Evolutionary conservation across 1,140 invertebrate species (phyloP), one percentile per base, ranked within the genome.

Genomic region (Caenorhabditis latens): DNA sequence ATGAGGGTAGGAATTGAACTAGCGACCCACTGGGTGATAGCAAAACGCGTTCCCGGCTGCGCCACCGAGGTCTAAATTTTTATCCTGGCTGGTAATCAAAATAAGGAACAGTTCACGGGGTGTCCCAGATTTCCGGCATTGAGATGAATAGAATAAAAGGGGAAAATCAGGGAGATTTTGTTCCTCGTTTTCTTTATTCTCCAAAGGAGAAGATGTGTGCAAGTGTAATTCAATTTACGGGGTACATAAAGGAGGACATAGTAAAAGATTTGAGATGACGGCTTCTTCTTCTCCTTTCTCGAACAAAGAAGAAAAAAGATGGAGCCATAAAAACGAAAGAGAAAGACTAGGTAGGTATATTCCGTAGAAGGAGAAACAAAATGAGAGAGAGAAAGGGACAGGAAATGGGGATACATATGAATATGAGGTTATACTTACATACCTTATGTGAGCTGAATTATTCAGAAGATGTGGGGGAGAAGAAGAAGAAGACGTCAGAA

Each of bases 211-310:
- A 79, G 42, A 24, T 6, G 16, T 50, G 71, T 50, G 71, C 43
- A 50, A 79, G 71, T 50, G 71, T 79, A 79, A 79, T 79, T 79
- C n/a, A 79, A 79, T 79, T 79, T 79, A 50, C n/a, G 46, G 21
- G n/a, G 4, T 32, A 43, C 40, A 43, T 43, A 24, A 21, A 79
- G 24, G n/a, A 50, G 13, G 46, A n/a, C 57, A 61, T 61, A 19
- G 57, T 61, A 65, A 46, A 71, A 21, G 42, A 46, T 46, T 32
- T 67, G 24, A 42, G 32, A 42, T 40, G 14, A 16, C 8, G 21
- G 21, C 19, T 21, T n/a, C 21, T n/a, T 65, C 32, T 32, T 32
- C 32, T 32, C 2, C 32, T 32, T 32, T 32, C 32, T 32, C 32
- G 61, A 65, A 46, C 21, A 71, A 19, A 43, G 65, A 71, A 71